These are phyloP conservation scores for Cremastinae sp. DNA, from an alignment of 2,888 invertebrate species.

Conservation along the genomic window DNA sequence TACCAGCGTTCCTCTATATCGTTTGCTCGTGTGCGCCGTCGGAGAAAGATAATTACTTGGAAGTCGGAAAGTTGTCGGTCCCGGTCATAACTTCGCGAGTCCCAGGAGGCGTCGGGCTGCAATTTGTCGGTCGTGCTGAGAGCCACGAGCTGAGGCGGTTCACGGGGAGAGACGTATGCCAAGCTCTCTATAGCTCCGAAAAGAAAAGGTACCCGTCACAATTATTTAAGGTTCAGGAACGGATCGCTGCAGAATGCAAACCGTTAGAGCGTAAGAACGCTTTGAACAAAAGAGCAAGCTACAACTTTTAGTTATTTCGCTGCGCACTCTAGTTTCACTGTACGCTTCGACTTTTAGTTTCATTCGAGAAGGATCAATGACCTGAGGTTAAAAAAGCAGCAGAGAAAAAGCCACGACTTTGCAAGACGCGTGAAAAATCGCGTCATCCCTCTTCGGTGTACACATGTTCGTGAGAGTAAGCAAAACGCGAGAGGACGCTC, in stretches of 20 bases:
- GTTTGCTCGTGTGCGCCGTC: conserved; percentile 55
- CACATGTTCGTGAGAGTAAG: conserved; percentile 54
- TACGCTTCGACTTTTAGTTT: background rate
- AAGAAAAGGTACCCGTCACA: conserved; percentile 71
- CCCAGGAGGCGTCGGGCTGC: conserved; percentile 71
- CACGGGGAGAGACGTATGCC: conserved; percentile 47
- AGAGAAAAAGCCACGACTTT: background rate
- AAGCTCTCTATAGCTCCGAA: conserved; percentile 26
- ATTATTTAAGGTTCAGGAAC: conserved; percentile 72
- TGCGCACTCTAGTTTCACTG: too few relatives aligned
- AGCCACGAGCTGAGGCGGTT: conserved; percentile 48
- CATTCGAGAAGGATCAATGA: background rate
- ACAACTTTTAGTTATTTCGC: too few relatives aligned
- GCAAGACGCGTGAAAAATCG: conserved; percentile 68
- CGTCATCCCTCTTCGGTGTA: conserved; percentile 63
- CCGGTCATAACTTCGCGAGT: conserved; percentile 76
- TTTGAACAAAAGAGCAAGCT: conserved; percentile 56
- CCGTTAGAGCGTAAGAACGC: conserved; percentile 65
- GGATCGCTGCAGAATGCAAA: conserved; percentile 68
- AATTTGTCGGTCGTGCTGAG: conserved; percentile 73
- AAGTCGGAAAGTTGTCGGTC: conserved; percentile 75
- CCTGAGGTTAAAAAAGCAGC: background rate
- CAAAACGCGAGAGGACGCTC: conserved; percentile 35
- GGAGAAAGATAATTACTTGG: conserved; percentile 76
- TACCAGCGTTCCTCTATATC: conserved; percentile 29